Percentiles rank a stretch among this genome's conserved stretches.
Conservation (phyloP, 2,888 invertebrate genomes). For the Drosophila neotestacea region DNA sequence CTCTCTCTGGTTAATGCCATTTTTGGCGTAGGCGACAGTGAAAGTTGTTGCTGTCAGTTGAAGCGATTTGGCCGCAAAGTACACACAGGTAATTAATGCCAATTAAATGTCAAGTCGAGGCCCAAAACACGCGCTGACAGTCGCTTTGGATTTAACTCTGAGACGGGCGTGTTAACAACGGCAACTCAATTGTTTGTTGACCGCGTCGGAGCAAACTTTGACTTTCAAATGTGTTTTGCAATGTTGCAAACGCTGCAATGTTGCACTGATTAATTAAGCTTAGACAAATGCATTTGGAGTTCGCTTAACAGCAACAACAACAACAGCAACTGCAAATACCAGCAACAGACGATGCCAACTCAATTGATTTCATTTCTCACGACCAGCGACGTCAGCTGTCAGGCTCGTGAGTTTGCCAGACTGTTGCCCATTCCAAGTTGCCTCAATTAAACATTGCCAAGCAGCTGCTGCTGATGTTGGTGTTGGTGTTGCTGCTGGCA, state of each 20-base stretch:
- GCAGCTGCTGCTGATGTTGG: slow-evolving; percentile 31
- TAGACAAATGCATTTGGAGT: slow-evolving; percentile 37
- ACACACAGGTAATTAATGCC: slow-evolving; percentile 72
- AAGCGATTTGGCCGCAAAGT: slow-evolving; percentile 39
- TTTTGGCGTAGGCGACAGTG: slow-evolving; percentile 75
- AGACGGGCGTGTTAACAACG: slow-evolving; percentile 49
- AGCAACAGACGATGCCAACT: slow-evolving; percentile 39
- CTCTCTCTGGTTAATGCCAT: slow-evolving; percentile 27
- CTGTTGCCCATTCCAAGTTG: slow-evolving; percentile 41
- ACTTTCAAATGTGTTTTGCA: slow-evolving; percentile 66
- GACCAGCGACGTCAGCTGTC: slow-evolving; percentile 57
- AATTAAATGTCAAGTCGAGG: slow-evolving; percentile 73
- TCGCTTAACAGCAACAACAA: slow-evolving; percentile 2
- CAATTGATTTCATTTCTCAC: slow-evolving; percentile 78
- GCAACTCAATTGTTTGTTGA: slow-evolving; percentile 58
- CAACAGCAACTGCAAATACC: slow-evolving; percentile 1
- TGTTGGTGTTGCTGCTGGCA: slow-evolving; percentile 11
- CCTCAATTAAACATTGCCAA: slow-evolving; percentile 45
- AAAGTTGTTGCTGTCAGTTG: slow-evolving; percentile 55
- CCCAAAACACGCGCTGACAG: slow-evolving; percentile 38
- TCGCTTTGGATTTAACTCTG: slow-evolving; percentile 22
- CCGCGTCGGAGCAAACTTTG: slow-evolving; percentile 52
- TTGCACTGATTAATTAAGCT: slow-evolving; percentile 58
- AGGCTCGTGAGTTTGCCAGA: slow-evolving; percentile 52
- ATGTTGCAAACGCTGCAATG: slow-evolving; percentile 11